Conservation (phyloP, 2,888 invertebrate species). For the Acanthopleura granulata region DNA sequence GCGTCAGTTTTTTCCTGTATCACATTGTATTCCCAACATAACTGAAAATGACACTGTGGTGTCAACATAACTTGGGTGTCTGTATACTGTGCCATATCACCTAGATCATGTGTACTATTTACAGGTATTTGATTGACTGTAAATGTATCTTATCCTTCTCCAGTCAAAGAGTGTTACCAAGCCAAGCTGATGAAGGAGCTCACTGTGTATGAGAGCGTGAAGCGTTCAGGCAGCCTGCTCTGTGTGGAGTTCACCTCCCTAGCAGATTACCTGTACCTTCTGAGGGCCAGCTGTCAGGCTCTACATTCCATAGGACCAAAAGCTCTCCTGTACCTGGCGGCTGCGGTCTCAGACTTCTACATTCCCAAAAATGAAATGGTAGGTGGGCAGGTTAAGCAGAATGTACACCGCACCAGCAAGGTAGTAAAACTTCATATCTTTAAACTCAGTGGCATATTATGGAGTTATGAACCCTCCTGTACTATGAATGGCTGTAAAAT, state of each 20-base stretch:
- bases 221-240: conserved; percentile 46
- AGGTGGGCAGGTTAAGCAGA: conserved; percentile 49
- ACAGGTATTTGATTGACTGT: no score
- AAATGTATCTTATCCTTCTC: conserved; percentile 19
- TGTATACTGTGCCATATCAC: no score
- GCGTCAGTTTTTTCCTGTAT: no score
- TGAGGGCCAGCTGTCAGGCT: conserved; percentile 85
- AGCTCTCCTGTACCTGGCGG: conserved; percentile 93
- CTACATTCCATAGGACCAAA: conserved; percentile 78
- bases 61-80: no score
- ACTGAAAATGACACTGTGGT: no score
- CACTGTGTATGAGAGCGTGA: conserved; percentile 78
- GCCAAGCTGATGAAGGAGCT: conserved; percentile 65
- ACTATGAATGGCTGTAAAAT: no score
- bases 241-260: conserved; percentile 77
- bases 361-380: conserved; percentile 94
- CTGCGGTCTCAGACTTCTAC: conserved; percentile 99
- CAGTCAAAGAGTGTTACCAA: conserved; percentile 41
- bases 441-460: no score
- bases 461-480: no score
- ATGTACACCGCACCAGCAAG: no score
- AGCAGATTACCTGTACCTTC: conserved; percentile 91
- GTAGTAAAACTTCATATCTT: no score
- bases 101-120: background rate
- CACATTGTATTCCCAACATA: no score